Percentiles rank a stretch among this genome's conserved stretches.
Conservation (phyloP, 2,113 vertebrate species). For the Corythoichthys haematopterus region DNA sequence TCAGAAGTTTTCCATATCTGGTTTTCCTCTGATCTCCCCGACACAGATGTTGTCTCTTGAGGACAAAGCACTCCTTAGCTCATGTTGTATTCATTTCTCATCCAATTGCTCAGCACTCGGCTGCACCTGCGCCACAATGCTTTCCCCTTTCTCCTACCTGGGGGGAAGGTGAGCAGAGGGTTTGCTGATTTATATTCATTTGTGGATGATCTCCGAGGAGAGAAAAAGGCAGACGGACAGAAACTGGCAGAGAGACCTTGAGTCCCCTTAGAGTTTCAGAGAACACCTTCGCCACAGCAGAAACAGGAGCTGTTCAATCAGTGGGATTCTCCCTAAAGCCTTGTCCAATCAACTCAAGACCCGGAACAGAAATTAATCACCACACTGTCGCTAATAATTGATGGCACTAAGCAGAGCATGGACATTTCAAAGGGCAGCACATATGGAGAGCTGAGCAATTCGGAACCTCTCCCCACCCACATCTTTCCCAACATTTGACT, state of each 20-base stretch:
- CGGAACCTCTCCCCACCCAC: slow-evolving; percentile 6
- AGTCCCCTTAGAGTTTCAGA: not conserved
- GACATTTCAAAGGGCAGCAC: slow-evolving; percentile 25
- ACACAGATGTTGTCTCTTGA: slow-evolving; percentile 24
- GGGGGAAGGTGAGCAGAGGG: slow-evolving; percentile 61
- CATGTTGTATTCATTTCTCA: slow-evolving; percentile 67
- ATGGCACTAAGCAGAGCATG: slow-evolving; percentile 47
- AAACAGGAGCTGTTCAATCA: slow-evolving; percentile 63
- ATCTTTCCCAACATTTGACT: not conserved
- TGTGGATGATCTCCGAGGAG: slow-evolving; percentile 53
- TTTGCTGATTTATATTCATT: slow-evolving; percentile 68
- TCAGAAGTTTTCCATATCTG: slow-evolving; percentile 29
- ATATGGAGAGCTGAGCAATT: not conserved
- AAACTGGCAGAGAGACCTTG: slow-evolving; percentile 13
- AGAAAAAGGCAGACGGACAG: slow-evolving; percentile 5
- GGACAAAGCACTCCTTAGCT: slow-evolving; percentile 43
- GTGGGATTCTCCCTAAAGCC: slow-evolving; percentile 57
- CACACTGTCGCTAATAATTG: slow-evolving; percentile 48
- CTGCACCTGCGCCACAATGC: slow-evolving; percentile 65
- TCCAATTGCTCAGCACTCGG: slow-evolving; percentile 60
- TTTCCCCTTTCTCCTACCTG: slow-evolving; percentile 50
- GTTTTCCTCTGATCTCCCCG: slow-evolving; percentile 14
- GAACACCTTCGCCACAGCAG: slow-evolving; percentile 7
- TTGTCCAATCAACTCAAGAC: slow-evolving; percentile 63
- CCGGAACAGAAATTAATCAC: slow-evolving; percentile 64